These are phyloP conservation scores for Pterobdella sp. DNA, from an alignment of 2,888 invertebrate genomes.

Conservation along the genomic window DNA sequence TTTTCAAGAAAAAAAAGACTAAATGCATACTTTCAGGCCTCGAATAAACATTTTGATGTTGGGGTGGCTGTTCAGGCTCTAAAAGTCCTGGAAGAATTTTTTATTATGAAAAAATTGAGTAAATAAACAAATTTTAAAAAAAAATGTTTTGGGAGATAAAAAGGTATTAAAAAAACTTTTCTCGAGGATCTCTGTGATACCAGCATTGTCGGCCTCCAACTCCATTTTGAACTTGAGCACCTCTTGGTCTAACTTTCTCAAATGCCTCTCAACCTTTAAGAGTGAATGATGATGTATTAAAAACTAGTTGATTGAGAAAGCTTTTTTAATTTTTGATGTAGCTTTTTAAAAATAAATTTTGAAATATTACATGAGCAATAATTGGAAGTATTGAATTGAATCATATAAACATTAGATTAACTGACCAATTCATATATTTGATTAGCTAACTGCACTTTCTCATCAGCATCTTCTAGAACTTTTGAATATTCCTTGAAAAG, in stretches of 20 bases:
- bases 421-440: conserved; percentile 79
- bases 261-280: conserved; percentile 68
- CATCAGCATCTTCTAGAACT: conserved; percentile 86
- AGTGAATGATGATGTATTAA: no score
- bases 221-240: conserved; percentile 96
- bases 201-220: conserved; percentile 94
- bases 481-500: conserved; percentile 68
- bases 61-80: conserved; percentile 66
- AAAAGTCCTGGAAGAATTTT: conserved; percentile 62
- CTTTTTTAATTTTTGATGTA: no score
- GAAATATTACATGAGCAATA: no score
- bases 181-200: conserved; percentile 88
- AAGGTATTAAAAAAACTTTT: conserved; percentile 56
- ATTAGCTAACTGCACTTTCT: conserved; percentile 86
- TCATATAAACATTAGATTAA: no score
- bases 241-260: conserved; percentile 78
- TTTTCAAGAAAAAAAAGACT: neutral
- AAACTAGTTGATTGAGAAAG: neutral
- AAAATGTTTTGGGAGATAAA: conserved; percentile 3
- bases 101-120: conserved; percentile 2
- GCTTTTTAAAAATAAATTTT: no score
- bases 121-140: neutral
- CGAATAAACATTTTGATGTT: conserved; percentile 42
- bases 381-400: no score
- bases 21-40: conserved; percentile 48